Base-by-base conservation (phyloP, 92 coral and sea anemone genomes). In the Metridium senile region DNA sequence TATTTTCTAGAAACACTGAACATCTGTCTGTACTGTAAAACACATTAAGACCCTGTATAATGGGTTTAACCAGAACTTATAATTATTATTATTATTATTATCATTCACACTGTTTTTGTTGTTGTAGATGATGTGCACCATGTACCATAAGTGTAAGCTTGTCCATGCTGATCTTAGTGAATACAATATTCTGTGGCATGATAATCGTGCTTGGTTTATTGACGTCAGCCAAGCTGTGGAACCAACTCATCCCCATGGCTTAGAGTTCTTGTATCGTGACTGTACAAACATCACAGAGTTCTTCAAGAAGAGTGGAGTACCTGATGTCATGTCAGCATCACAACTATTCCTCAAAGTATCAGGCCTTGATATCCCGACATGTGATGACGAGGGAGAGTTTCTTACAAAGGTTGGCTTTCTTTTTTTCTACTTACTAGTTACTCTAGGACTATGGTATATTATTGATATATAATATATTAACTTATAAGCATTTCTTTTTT, bases 141-240 rank as follows among this genome's bases (percentile, higher is more conserved):
- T 94, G 98, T 94, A 94, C 66, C 89, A 89, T 71, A 85, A 87
- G 10, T 91, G 97, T 20, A 91, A 89, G 20, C 85, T 94, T 49
- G 88, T 94, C 53, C 98, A 94, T 70, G 98, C 98, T 6, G 98
- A 94, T 66, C 88, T 94, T 39, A 94, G 98, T 54, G 98, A 94
- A 68, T 94, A 94, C 86, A 94, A 94, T 88, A 94, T 94, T 89
- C 57, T 94, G 33, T 94, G 98, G 98, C 88, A 91, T 43, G 89
- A 91, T 0, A 62, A 83, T 62, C 81, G 81, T 68, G 89, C 89
- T 43, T 94, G 97, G 90, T 84, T 94, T 43, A 94, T 94, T 22
- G 98, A 94, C 29, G 98, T 94, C 67, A 94, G 98, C 61, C 98
- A 94, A 73, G 85, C 97, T 4, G 98, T 94, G 56, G 98, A 94